Evolutionary conservation across 2,113 vertebrate species (phyloP), one percentile per base, ranked within the genome.

Genomic region (Phaethornis superciliosus): DNA sequence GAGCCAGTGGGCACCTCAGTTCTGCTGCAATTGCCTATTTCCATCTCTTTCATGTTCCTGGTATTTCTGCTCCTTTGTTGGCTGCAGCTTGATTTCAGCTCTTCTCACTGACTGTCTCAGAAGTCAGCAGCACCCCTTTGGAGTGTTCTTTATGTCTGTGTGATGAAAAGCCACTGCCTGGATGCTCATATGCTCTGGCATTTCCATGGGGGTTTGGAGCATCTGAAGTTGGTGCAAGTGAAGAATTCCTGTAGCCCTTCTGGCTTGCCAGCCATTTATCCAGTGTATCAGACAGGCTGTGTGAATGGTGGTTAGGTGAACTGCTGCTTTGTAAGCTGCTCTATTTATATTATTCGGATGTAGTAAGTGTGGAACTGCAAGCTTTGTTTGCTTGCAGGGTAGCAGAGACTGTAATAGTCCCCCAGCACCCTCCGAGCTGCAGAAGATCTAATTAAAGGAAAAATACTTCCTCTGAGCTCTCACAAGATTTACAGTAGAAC

Each of bases 401-500:
- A 85, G 88, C 47, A 6, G 47, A 86, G 92, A 93, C 55, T 19
- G 15, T 94, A 94, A 95, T 28, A 56, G 56, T 85, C 68, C 94
- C 89, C 64, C 52, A 51, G 94, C 24, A 23, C 56, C 95, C 56
- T 64, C 49, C 60, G 89, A 91, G 92, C 79, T 62, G 85, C 11
- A 64, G 81, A 97, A 95, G 90, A 94, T 81, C 91, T 69, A 90
- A 97, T 96, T 97, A 97, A 97, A 95, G 79, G 69, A 40, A 78
- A 93, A 94, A 60, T 32, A 67, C 84, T 88, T 76, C 4, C 4
- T 35, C 24, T 3, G 5, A 47, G 46, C 4, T 4, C 9, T 1
- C 35, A 10, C 70, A 60, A 30, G 89, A 56, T 46, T 70, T 52
- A 30, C 51, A 33, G 74, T 28, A 62, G 26, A 81, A 68, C 47